Percentiles rank a stretch among this genome's conserved stretches.
Conservation (phyloP, 2,797 vertebrate species). For the Cynopterus sphinx region DNA sequence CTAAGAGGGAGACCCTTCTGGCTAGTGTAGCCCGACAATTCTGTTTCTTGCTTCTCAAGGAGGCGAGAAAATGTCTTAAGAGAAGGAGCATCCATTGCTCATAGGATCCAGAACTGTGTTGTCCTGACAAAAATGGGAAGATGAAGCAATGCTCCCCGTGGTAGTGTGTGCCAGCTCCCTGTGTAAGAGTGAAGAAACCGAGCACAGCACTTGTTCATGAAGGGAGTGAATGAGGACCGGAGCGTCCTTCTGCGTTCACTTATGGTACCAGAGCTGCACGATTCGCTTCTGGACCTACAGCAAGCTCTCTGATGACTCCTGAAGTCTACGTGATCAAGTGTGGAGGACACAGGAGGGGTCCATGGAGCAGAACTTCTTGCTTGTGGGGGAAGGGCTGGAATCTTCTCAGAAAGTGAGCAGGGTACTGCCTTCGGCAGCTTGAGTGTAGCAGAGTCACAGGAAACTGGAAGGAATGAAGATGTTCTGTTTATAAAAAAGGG, state of each 20-base stretch:
- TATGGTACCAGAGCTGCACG: accelerated
- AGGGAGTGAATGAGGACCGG: accelerated
- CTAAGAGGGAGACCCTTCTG: neutral
- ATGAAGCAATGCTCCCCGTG: neutral
- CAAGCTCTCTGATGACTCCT: neutral
- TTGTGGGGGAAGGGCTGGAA: neutral
- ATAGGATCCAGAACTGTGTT: neutral
- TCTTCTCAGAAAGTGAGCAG: neutral
- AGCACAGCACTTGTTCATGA: neutral
- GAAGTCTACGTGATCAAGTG: neutral
- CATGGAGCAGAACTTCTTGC: neutral
- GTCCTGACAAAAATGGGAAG: neutral
- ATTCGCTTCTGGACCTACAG: neutral
- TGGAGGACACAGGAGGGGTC: neutral
- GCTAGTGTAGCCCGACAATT: neutral
- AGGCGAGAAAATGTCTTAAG: neutral
- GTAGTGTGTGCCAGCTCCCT: neutral
- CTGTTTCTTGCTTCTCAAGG: neutral
- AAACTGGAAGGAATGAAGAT: neutral
- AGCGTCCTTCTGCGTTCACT: neutral
- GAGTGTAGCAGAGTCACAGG: neutral
- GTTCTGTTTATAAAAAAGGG: neutral
- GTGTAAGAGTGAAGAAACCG: accelerated
- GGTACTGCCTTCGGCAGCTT: neutral
- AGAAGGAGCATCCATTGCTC: neutral